phyloP scores from a whole-genome alignment of 2,888 invertebrate species.

The Mystacides longicornis region DNA sequence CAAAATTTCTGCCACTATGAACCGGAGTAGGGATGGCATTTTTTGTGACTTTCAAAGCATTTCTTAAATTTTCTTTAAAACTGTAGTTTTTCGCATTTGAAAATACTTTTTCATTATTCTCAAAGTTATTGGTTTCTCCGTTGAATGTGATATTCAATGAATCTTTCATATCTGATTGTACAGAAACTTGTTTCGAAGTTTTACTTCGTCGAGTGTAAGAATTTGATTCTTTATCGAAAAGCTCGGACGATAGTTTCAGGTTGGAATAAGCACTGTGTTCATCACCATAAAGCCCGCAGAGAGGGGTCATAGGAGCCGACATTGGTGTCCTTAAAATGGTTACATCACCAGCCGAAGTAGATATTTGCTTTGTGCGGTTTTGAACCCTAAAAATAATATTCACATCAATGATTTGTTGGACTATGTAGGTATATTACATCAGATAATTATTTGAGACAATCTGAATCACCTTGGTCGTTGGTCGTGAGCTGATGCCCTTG shows the following conservation, averaged over 20 bases:
- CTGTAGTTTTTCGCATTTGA: conserved; percentile 20
- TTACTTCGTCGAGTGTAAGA: conserved; percentile 5
- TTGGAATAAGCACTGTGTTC: not conserved
- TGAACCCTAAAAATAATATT: conserved; percentile 38
- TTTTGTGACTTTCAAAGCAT: conserved; percentile 22
- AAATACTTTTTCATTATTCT: conserved; percentile 5
- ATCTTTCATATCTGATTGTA: conserved; percentile 15
- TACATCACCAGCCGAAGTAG: conserved; percentile 32
- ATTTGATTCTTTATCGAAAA: conserved; percentile 22
- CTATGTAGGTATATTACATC: not conserved
- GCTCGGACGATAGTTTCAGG: conserved; percentile 36
- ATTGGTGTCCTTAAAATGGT: conserved; percentile 40
- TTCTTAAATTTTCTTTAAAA: conserved; percentile 24
- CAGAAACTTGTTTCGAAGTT: conserved; percentile 17
- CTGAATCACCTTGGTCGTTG: conserved; percentile 20
- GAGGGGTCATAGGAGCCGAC: conserved; percentile 33
- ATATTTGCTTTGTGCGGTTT: conserved; percentile 38
- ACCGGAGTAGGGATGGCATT: conserved; percentile 20
- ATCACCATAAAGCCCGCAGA: conserved; percentile 25
- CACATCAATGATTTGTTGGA: no score
- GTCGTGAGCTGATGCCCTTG: conserved; percentile 37
- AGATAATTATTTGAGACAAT: no score
- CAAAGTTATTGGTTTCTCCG: conserved; percentile 6
- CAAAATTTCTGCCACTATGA: conserved; percentile 17
- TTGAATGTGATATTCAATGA: conserved; percentile 1